phyloP scores from a whole-genome alignment of 1,140 invertebrate species.

The Protaetia brevitarsis region DNA sequence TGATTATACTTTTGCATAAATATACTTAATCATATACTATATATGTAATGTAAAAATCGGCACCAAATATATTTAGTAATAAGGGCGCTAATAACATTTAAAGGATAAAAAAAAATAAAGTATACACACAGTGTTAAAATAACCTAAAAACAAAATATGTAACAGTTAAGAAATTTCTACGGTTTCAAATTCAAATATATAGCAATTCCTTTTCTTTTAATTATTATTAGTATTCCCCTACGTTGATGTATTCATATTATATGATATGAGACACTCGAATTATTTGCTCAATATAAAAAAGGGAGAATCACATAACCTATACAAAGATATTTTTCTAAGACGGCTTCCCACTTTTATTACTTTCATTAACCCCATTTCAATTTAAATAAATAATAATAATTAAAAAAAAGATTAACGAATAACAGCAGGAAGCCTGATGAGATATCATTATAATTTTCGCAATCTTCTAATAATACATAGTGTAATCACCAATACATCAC shows the following conservation, averaged over 20 bases:
- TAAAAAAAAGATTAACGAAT: no score
- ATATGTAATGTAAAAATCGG: background rate
- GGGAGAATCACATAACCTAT: no score
- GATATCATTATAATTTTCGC: no score
- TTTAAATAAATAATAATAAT: no score
- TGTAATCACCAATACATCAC: background rate
- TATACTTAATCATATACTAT: background rate
- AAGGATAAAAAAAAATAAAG: background rate
- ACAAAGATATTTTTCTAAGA: background rate
- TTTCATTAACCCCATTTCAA: background rate
- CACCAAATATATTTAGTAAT: slow-evolving; percentile 1
- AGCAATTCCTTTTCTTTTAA: no score
- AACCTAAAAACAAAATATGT: no score
- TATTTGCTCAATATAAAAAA: background rate
- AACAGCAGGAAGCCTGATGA: no score
- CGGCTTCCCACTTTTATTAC: background rate
- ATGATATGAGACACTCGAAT: background rate
- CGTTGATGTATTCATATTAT: background rate
- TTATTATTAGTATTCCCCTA: no score
- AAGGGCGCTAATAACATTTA: slow-evolving; percentile 1
- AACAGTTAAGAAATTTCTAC: no score
- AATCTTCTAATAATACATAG: no score
- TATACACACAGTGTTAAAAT: background rate
- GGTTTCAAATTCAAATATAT: no score
- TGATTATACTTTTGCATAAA: no score